Evolutionary conservation across 1,140 invertebrate genomes (phyloP), one percentile per base, ranked within the genome.

Genomic region (Metopolophium dirhodum): DNA sequence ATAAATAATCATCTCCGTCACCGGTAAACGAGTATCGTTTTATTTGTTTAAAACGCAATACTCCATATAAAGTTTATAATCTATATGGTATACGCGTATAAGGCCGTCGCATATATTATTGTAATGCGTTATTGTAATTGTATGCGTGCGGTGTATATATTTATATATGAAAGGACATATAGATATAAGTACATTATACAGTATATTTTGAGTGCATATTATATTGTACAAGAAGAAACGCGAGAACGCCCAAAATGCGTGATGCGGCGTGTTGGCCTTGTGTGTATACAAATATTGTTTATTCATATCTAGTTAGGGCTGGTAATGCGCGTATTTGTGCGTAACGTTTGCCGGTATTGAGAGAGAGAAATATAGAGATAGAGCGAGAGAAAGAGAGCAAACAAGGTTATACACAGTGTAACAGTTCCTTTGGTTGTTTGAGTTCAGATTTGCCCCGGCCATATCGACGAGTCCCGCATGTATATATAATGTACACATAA

Each of bases 271-370:
- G n/a, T 57, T 49, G 11, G 54, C 41, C 41, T 35, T 35, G n/a
- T 68, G 37, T 41, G 22, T 41, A 37, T 54, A 54, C 51, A 68
- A n/a, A 45, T 61, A 90, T 68, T 90, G 89, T 90, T 90, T 90
- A 90, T 90, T 90, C 54, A 90, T 90, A 90, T 90, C 90, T 91
- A 91, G 90, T 91, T 91, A 91, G 90, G 68, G 41, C 61, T 49
- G 22, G 90, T 91, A 91, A 91, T 82, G 90, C 90, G 68, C 61
- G 90, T 91, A 82, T 91, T 91, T 91, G 61, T 82, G 57, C 90
- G 68, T 91, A 91, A 91, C 90, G 30, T 91, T 91, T 82, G 61
- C 22, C n/a, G 45, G 26, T 41, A 41, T 9, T 41, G 35, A 22
- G 30, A 77, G 6, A 82, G 61, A 37, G 54, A 26, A 7, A 9